A percentile compares a stretch with the other conserved stretches of the same genome.
These are phyloP conservation scores for Plutomurus gul DNA, from an alignment of 1,140 invertebrate genomes.

Conservation along the genomic window DNA sequence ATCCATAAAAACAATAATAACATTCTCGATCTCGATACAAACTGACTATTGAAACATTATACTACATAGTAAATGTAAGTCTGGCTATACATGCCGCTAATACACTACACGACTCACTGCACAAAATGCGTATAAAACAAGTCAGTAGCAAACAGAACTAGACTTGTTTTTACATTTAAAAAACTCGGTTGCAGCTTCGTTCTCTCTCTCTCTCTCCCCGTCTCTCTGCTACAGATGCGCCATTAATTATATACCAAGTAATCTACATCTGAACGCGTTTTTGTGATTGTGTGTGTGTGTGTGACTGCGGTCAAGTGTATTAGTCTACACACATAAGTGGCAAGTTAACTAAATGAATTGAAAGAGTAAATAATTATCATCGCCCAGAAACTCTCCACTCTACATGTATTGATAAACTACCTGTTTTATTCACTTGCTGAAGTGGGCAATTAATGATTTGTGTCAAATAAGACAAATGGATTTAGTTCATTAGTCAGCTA, in stretches of 20 bases:
- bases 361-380: slow-evolving; percentile 8
- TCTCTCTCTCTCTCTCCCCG: no score
- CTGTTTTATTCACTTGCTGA: not conserved
- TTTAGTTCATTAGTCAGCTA: not conserved
- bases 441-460: slow-evolving; percentile 2
- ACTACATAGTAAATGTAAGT: no score
- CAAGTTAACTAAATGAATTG: not conserved
- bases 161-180: not conserved
- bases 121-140: not conserved
- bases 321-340: not conserved
- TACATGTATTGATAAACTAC: not conserved
- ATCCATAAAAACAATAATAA: no score
- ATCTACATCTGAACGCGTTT: not conserved
- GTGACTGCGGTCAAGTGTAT: not conserved
- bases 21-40: no score
- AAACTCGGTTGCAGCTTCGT: no score
- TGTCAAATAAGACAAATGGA: slow-evolving; percentile 27
- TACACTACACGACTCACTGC: not conserved
- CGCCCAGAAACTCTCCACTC: not conserved
- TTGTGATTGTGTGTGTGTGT: no score
- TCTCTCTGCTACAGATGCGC: not conserved
- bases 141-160: not conserved
- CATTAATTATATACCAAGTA: not conserved
- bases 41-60: no score
- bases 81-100: not conserved